Evolutionary conservation across 2,113 vertebrate genomes (phyloP).

Genomic region (Corythaixoides concolor): DNA sequence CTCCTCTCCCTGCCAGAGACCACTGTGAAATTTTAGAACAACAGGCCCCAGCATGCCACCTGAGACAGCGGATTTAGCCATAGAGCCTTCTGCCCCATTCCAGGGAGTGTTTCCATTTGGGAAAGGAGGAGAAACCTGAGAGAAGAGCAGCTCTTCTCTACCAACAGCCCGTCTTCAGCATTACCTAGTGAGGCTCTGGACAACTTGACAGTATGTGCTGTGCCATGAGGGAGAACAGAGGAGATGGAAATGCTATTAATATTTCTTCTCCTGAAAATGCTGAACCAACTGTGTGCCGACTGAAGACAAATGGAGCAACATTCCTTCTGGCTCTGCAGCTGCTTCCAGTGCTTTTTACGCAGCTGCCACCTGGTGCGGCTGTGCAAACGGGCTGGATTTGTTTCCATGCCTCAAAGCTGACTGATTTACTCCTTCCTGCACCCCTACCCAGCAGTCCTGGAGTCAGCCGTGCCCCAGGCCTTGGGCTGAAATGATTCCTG

Average conservation of each 20-base stretch:
- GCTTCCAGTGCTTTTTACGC: not conserved
- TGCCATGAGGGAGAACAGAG: not conserved
- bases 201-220: not conserved
- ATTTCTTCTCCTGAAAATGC: slow-evolving; percentile 3
- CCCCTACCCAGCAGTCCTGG: not conserved
- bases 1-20: not conserved
- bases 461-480: not conserved
- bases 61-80: not conserved
- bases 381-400: not conserved
- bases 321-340: slow-evolving; percentile 38
- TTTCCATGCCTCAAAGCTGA: not conserved
- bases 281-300: not conserved
- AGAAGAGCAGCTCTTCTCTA: not conserved
- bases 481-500: not conserved
- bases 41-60: not conserved
- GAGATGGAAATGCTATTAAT: not conserved
- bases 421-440: not conserved
- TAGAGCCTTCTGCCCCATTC: not conserved
- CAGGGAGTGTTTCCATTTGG: not conserved
- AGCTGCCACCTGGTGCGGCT: not conserved
- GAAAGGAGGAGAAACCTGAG: not conserved
- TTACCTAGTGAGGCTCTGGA: not conserved
- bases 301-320: not conserved
- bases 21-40: not conserved
- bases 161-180: not conserved